Evolutionary conservation across 2,888 invertebrate species (phyloP).

Genomic region (Diploptera punctata): DNA sequence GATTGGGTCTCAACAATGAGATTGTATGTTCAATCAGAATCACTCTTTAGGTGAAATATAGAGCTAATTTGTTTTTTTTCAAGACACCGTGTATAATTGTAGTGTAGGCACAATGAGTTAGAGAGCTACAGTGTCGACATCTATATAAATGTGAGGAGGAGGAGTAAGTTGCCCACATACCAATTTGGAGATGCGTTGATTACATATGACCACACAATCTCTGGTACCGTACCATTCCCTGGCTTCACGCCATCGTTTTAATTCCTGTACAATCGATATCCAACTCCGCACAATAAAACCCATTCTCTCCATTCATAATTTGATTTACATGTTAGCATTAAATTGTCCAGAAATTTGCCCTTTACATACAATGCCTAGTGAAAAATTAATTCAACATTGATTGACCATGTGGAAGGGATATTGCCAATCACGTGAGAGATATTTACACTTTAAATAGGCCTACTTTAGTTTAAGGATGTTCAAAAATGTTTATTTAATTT

Average conservation of each 20-base stretch:
- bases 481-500: too few species aligned
- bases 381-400: neutral
- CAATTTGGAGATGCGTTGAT: neutral
- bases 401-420: neutral
- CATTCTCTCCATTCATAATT: neutral
- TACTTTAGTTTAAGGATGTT: too few species aligned
- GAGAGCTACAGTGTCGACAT: neutral
- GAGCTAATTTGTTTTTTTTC: too few species aligned
- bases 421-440: too few species aligned
- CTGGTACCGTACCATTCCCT: neutral
- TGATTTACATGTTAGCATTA: neutral
- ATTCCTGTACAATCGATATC: neutral
- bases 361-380: neutral
- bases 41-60: too few species aligned
- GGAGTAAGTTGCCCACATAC: neutral
- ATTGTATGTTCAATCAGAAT: too few species aligned
- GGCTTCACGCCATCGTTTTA: neutral
- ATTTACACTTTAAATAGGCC: too few species aligned
- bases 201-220: constrained; percentile 9
- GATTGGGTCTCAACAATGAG: too few species aligned
- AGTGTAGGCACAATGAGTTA: too few species aligned
- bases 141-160: neutral
- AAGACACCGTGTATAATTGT: too few species aligned
- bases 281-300: neutral
- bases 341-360: neutral